Conservation (phyloP, 2,888 invertebrate species). For the Dryococelus australis region DNA sequence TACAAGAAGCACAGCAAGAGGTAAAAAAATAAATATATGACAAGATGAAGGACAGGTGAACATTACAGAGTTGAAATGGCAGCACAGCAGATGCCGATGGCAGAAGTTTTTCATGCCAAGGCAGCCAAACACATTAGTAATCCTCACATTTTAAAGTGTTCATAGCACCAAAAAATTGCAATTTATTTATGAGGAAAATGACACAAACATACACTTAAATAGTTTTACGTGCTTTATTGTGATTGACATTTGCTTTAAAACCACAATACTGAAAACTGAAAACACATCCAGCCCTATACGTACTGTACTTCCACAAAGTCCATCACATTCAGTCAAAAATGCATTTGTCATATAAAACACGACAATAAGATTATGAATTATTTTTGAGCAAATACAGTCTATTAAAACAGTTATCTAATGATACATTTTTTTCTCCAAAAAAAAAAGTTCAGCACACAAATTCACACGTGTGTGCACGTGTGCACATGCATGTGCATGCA, state of each 20-base stretch:
- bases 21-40: neutral
- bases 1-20: neutral
- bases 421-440: too few species aligned
- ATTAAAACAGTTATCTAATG: neutral
- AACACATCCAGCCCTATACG: too few species aligned
- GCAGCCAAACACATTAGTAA: too few species aligned
- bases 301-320: neutral
- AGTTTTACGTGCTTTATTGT: neutral
- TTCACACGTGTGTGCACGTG: too few species aligned
- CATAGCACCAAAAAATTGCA: neutral
- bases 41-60: neutral
- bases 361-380: neutral
- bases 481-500: too few species aligned
- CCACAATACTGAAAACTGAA: neutral
- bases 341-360: neutral
- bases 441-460: too few species aligned
- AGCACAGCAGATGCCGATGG: neutral
- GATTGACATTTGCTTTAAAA: neutral
- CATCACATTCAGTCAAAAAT: neutral
- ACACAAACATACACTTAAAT: neutral
- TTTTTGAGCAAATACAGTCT: constrained; percentile 4
- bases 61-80: too few species aligned
- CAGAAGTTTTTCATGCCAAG: too few species aligned
- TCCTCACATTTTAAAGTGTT: neutral
- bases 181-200: neutral